A percentile compares a stretch with the other conserved stretches of the same genome.
These are phyloP conservation scores for Gasterosteus nipponicus DNA, from an alignment of 2,113 vertebrate genomes.

Conservation along the genomic window DNA sequence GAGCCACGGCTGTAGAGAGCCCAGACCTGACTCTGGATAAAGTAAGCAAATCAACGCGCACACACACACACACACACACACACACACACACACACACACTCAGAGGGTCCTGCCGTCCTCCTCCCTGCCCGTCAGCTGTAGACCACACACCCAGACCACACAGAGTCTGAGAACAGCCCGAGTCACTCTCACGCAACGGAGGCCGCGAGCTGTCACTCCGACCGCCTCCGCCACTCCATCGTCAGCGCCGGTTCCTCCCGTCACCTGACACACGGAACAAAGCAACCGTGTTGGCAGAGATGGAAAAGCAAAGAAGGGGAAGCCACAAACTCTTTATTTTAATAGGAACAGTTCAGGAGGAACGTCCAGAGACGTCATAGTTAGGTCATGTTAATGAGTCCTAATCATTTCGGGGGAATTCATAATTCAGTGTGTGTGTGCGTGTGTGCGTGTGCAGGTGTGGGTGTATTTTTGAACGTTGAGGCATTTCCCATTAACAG, in stretches of 20 bases:
- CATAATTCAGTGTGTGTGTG: background rate
- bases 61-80: slow-evolving; percentile 35
- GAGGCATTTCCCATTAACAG: slow-evolving; percentile 3
- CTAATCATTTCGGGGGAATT: background rate
- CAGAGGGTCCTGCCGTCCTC: slow-evolving; percentile 43
- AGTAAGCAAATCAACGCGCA: slow-evolving; percentile 64
- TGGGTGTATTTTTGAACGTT: slow-evolving; percentile 7
- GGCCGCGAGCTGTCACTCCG: slow-evolving; percentile 64
- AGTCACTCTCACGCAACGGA: slow-evolving; percentile 70
- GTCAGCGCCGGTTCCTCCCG: slow-evolving; percentile 28
- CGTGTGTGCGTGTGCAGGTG: slow-evolving; percentile 4
- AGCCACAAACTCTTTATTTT: background rate
- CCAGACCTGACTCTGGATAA: slow-evolving; percentile 63
- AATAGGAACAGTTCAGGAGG: background rate
- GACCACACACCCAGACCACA: slow-evolving; percentile 83
- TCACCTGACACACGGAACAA: slow-evolving; percentile 42
- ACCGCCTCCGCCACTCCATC: slow-evolving; percentile 41
- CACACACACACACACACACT: slow-evolving; percentile 14
- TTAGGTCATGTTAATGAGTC: background rate
- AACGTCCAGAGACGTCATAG: background rate
- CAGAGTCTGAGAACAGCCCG: slow-evolving; percentile 74
- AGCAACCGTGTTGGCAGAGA: slow-evolving; percentile 17
- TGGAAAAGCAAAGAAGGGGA: background rate
- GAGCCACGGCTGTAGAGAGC: slow-evolving; percentile 56
- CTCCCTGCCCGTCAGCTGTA: slow-evolving; percentile 71